Conservation (phyloP, 2,797 vertebrate genomes). For the Falco berigora region DNA sequence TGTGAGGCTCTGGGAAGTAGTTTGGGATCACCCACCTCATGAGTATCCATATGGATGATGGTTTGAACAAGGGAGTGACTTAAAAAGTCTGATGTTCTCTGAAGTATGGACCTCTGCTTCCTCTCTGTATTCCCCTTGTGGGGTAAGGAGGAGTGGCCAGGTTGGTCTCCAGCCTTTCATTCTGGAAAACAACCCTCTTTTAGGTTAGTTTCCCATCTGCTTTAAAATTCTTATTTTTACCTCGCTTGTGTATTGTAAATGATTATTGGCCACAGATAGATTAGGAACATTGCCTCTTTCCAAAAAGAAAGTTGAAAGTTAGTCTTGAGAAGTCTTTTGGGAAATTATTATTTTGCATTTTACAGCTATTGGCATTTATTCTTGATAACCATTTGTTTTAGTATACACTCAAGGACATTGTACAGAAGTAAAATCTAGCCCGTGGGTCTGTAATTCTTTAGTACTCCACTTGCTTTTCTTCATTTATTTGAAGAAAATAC, state of each 20-base stretch:
- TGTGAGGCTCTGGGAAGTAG: background rate
- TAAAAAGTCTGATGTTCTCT: background rate
- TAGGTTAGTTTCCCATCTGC: conserved; percentile 3
- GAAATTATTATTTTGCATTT: conserved; percentile 30
- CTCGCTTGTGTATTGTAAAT: background rate
- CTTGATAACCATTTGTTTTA: conserved; percentile 40
- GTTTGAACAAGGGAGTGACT: background rate
- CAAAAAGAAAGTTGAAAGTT: conserved; percentile 1
- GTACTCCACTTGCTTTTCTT: conserved; percentile 3
- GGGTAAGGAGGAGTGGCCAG: background rate
- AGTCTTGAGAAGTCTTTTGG: background rate
- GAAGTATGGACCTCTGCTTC: background rate
- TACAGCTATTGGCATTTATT: background rate
- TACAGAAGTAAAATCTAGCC: conserved; percentile 12
- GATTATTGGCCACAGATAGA: background rate
- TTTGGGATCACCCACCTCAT: background rate
- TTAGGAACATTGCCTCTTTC: background rate
- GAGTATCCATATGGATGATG: background rate
- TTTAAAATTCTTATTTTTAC: background rate
- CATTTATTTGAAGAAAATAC: conserved; percentile 34
- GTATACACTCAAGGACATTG: background rate
- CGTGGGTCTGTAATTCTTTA: background rate
- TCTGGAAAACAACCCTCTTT: background rate
- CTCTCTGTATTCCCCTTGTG: background rate
- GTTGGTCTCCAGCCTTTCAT: background rate